A percentile compares a stretch with the other conserved stretches of the same genome.
These are phyloP conservation scores for Olivierus martensii DNA, from an alignment of 1,140 invertebrate species.

Conservation along the genomic window DNA sequence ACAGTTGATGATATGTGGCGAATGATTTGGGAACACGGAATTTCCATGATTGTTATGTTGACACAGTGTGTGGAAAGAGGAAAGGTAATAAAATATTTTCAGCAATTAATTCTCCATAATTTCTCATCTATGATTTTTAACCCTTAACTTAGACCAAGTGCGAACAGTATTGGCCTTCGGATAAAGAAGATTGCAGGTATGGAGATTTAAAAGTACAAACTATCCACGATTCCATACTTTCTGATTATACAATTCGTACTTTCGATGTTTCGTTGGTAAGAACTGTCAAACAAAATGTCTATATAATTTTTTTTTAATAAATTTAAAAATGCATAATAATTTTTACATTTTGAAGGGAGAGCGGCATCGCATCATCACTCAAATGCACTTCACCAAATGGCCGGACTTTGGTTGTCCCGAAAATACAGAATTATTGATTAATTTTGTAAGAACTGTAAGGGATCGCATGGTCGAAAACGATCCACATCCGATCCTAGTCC, in stretches of 20 bases:
- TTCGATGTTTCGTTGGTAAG: constrained; percentile 8
- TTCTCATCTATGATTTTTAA: constrained; percentile 4
- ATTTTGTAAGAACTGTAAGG: constrained; percentile 27
- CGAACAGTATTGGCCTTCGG: constrained; percentile 10
- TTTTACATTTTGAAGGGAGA: constrained; percentile 23
- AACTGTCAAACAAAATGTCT: too few relatives aligned
- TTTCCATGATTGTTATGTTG: constrained; percentile 73
- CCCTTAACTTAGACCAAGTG: constrained; percentile 1
- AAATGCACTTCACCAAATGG: constrained; percentile 32
- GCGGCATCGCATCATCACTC: constrained; percentile 24
- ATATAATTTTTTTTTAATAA: too few relatives aligned
- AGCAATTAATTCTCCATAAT: too few relatives aligned
- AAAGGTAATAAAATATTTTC: not conserved
- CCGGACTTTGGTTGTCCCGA: constrained; percentile 33
- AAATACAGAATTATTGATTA: constrained; percentile 25
- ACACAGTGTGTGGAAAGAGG: constrained; percentile 18
- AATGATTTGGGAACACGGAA: constrained; percentile 91
- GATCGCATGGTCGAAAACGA: constrained; percentile 21
- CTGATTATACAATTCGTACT: constrained; percentile 2
- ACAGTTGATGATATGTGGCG: constrained; percentile 91
- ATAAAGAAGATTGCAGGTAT: not conserved
- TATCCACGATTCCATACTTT: constrained; percentile 7
- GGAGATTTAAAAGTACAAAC: constrained; percentile 6
- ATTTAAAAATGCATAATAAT: not conserved
- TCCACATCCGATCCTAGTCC: constrained; percentile 27